Percentiles rank a stretch among this genome's conserved stretches.
These are phyloP conservation scores for Eptesicus fuscus DNA, from an alignment of 2,113 vertebrate genomes.

Conservation along the genomic window DNA sequence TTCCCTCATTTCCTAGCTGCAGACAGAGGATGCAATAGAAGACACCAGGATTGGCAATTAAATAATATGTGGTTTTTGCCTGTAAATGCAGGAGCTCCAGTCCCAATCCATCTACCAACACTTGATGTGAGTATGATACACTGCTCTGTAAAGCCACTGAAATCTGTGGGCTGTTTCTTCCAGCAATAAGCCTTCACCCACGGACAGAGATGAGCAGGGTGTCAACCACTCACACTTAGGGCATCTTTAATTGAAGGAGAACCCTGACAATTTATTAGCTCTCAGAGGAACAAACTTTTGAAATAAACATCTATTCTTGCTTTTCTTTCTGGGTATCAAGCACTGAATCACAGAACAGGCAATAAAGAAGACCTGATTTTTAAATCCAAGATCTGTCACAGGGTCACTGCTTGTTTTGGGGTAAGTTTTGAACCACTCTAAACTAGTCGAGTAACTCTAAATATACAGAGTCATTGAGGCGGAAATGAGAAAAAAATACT, in stretches of 20 bases:
- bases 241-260: not conserved
- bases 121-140: not conserved
- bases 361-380: not conserved
- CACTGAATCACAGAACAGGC: not conserved
- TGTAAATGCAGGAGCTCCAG: not conserved
- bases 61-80: not conserved
- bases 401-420: not conserved
- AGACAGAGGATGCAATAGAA: not conserved
- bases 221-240: not conserved
- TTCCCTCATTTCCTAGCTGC: not conserved
- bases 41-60: not conserved
- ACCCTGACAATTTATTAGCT: not conserved
- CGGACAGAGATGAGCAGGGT: not conserved
- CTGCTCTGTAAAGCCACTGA: not conserved
- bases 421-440: not conserved
- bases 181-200: not conserved
- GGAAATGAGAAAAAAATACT: not conserved
- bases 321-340: slow-evolving; percentile 5
- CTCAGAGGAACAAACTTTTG: not conserved
- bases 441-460: not conserved
- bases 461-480: not conserved
- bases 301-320: not conserved
- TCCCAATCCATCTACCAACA: not conserved
- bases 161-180: not conserved
- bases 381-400: not conserved